Conservation (phyloP, 2,888 invertebrate genomes). For the Drosophila kanekoi region DNA sequence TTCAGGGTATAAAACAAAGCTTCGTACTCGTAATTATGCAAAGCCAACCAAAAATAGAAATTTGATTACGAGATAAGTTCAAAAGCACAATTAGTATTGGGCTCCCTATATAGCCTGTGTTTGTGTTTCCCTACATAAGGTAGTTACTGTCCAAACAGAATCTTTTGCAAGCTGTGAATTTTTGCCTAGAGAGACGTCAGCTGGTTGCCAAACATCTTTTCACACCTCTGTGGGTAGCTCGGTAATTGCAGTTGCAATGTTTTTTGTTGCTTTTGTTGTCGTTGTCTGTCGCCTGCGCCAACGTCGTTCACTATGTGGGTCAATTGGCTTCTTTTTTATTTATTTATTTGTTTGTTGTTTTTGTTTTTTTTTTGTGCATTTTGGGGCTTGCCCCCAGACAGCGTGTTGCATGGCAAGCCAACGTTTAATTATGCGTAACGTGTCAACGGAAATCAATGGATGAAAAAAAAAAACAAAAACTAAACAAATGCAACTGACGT, state of each 20-base stretch:
- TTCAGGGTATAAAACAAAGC: neutral
- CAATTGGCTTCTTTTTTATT: conserved; percentile 46
- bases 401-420: conserved; percentile 52
- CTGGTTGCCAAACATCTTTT: conserved; percentile 59
- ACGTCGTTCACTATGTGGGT: conserved; percentile 56
- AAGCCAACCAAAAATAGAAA: conserved; percentile 41
- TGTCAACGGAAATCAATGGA: conserved; percentile 56
- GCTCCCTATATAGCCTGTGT: neutral
- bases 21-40: conserved; percentile 10
- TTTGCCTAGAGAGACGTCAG: conserved; percentile 1
- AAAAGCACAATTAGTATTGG: conserved; percentile 18
- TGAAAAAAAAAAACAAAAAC: neutral
- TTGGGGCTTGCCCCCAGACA: conserved; percentile 65
- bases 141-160: conserved; percentile 19
- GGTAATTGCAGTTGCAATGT: conserved; percentile 39
- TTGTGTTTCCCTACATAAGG: neutral
- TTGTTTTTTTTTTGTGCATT: conserved; percentile 25
- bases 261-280: conserved; percentile 10
- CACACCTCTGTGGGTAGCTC: conserved; percentile 60
- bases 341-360: conserved; percentile 7
- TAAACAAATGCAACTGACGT: conserved; percentile 10
- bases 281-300: conserved; percentile 24
- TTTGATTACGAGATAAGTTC: conserved; percentile 63
- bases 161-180: conserved; percentile 9
- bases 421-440: conserved; percentile 77